phyloP scores from a whole-genome alignment of 1,140 invertebrate genomes.

The Telenomus remus region DNA sequence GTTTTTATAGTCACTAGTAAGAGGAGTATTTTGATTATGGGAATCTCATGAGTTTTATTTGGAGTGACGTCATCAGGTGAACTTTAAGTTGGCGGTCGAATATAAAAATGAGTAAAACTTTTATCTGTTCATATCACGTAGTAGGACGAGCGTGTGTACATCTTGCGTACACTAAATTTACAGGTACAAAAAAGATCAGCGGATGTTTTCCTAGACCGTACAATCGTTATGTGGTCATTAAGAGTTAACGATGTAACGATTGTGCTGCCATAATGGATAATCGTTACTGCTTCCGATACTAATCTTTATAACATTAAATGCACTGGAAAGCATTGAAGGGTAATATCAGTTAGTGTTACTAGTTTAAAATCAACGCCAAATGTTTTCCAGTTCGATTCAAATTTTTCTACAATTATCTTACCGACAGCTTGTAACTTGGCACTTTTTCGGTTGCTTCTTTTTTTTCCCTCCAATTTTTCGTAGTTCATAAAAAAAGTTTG shows the following conservation, averaged over 20 bases:
- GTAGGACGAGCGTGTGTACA: background rate
- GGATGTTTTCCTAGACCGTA: conserved; percentile 32
- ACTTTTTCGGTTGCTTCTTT: too few species aligned
- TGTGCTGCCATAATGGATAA: conserved; percentile 71
- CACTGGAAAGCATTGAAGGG: conserved; percentile 52
- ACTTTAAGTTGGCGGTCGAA: background rate
- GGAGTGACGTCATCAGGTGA: too few species aligned
- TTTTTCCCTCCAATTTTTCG: too few species aligned
- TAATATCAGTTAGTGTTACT: conserved; percentile 46
- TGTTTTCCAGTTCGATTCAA: too few species aligned
- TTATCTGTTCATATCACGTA: conserved; percentile 7
- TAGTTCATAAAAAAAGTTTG: too few species aligned
- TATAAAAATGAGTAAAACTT: background rate
- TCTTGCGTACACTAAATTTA: conserved; percentile 13
- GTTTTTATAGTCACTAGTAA: too few species aligned
- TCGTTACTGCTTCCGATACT: conserved; percentile 69
- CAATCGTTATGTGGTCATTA: conserved; percentile 64
- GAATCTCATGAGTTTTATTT: too few species aligned
- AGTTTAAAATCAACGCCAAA: conserved; percentile 23
- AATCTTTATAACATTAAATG: conserved; percentile 70
- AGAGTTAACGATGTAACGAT: conserved; percentile 71
- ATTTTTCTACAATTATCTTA: too few species aligned
- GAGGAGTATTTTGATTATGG: too few species aligned
- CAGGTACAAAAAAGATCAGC: conserved; percentile 41
- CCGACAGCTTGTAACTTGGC: too few species aligned